A percentile compares a stretch with the other conserved stretches of the same genome.
Evolutionary conservation across 2,113 vertebrate species (phyloP).

Genomic region (Antidorcas marsupialis): DNA sequence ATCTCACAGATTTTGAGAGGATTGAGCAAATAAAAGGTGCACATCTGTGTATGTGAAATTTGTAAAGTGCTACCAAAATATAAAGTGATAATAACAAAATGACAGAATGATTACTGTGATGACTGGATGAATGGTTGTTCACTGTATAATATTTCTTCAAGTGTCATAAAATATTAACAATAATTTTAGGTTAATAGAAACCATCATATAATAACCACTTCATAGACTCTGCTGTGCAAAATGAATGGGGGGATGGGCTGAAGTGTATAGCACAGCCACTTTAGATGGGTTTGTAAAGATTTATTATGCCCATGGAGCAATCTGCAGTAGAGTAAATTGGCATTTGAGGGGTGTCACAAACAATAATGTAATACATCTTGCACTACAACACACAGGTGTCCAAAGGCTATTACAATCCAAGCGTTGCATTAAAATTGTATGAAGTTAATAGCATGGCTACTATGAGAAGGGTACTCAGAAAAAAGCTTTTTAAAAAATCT

Average conservation of each 20-base stretch:
- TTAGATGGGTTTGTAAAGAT: slow-evolving; percentile 77
- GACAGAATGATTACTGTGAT: not conserved
- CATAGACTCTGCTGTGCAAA: slow-evolving; percentile 30
- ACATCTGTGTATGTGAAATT: not conserved
- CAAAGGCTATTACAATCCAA: slow-evolving; percentile 79
- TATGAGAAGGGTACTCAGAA: slow-evolving; percentile 66
- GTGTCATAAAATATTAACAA: not conserved
- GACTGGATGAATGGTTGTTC: not conserved
- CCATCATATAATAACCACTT: slow-evolving; percentile 14
- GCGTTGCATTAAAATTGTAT: slow-evolving; percentile 72
- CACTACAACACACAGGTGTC: slow-evolving; percentile 70
- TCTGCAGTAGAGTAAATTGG: slow-evolving; percentile 80
- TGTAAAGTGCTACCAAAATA: not conserved
- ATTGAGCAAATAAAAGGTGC: not conserved
- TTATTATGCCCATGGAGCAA: slow-evolving; percentile 76
- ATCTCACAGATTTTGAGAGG: not conserved
- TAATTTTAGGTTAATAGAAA: slow-evolving; percentile 44
- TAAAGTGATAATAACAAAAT: not conserved
- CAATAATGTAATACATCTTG: slow-evolving; percentile 79
- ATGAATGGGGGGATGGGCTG: not conserved
- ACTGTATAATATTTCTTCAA: not conserved
- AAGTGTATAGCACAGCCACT: slow-evolving; percentile 34
- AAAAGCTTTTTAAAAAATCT: slow-evolving; percentile 64
- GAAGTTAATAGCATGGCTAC: slow-evolving; percentile 67
- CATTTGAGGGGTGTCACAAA: slow-evolving; percentile 82